These are phyloP conservation scores for Glossophaga mutica DNA, from an alignment of 2,797 vertebrate species.

Conservation along the genomic window DNA sequence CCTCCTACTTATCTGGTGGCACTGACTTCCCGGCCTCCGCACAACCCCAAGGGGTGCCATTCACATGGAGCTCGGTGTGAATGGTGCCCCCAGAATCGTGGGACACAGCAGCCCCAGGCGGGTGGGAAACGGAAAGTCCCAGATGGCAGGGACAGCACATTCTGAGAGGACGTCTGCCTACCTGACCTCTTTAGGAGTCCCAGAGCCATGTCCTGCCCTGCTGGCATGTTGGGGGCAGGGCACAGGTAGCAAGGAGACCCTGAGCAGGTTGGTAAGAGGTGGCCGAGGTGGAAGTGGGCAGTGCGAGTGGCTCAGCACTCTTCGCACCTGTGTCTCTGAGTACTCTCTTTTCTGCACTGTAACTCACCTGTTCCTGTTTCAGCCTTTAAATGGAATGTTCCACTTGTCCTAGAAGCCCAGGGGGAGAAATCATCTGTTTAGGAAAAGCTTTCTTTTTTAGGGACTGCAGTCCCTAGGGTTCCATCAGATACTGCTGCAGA, in stretches of 20 bases:
- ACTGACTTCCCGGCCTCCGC: neutral
- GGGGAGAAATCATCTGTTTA: neutral
- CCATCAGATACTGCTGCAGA: neutral
- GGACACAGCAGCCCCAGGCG: neutral
- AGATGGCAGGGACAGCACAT: neutral
- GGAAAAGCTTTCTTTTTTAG: neutral
- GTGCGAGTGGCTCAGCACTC: neutral
- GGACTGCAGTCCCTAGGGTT: neutral
- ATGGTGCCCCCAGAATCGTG: neutral
- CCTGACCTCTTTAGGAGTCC: slow-evolving; percentile 38
- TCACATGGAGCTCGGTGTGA: neutral
- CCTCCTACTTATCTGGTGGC: slow-evolving; percentile 39
- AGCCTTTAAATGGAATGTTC: slow-evolving; percentile 59
- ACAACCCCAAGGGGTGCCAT: neutral
- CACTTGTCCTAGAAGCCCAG: neutral
- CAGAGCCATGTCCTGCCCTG: neutral
- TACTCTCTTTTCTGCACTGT: neutral
- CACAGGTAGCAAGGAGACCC: neutral
- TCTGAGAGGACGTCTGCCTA: slow-evolving; percentile 25
- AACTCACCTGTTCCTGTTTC: slow-evolving; percentile 51
- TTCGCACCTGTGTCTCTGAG: neutral
- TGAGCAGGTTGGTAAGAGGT: neutral
- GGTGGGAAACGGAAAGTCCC: neutral
- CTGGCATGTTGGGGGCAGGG: neutral
- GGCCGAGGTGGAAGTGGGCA: neutral